Base-by-base conservation (phyloP, 64 coral and sea anemone genomes). In the Hydrozoanthus tunicans region DNA sequence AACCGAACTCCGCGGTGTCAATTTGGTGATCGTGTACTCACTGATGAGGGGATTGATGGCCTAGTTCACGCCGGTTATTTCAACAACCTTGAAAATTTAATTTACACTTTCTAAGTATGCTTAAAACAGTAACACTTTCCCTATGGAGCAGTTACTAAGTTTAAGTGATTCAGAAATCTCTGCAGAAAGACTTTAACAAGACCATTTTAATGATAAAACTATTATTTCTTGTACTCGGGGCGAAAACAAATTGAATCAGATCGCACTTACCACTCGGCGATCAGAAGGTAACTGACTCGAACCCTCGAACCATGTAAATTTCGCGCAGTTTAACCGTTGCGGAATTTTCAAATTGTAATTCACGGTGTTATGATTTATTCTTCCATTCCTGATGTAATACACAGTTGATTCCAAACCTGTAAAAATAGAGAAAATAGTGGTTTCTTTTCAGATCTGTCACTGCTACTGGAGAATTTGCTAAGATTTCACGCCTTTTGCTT, bases 321-420 rank as follows among this genome's bases (percentile, higher is more conserved):
- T 70, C 66, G 94, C 60, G 58, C 95, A 94, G 24, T 96, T 85
- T 9, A 96, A 71, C n/a, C 70, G 15, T 52, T 62, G 73, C 13
- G 95, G 95, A 43, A 96, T 67, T 26, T 90, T 93, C 95, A 96
- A 94, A 57, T 85, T 79, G 72, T 86, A 94, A 17, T 82, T 81
- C 5, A 96, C 83, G 0, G 95, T 93, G 65, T 96, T 96, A 53
- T 61, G 15, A 59, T 91, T 94, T 5, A 96, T 85, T 79, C 86
- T 14, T 14, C 92, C 92, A 56, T 94, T 79, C 32, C 92, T 78
- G 65, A 96, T 68, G 54, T 91, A 96, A 56, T 91, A 96, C 26
- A 96, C 63, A 17, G 86, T 91, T 12, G 92, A 93, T 6, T 89
- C 89, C 12, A 94, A 10, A 9, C 95, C 95, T 96, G 60, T 6